Percentiles rank a stretch among this genome's conserved stretches.
phyloP scores from a whole-genome alignment of 2,113 vertebrate species.

The Alligator mississippiensis region DNA sequence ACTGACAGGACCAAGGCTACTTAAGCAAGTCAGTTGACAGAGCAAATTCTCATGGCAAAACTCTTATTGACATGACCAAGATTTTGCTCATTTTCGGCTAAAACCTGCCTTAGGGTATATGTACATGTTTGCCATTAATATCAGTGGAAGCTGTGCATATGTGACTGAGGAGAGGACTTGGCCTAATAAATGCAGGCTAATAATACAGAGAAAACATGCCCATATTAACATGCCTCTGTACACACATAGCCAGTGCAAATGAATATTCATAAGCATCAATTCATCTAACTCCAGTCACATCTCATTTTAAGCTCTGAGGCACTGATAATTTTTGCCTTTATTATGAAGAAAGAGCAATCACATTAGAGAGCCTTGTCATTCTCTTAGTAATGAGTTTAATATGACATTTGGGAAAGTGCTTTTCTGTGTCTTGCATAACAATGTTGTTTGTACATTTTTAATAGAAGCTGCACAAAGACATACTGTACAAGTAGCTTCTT shows the following conservation, averaged over 20 bases:
- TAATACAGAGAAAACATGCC: neutral
- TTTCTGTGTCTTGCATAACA: conserved; percentile 59
- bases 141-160: neutral
- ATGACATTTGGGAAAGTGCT: conserved; percentile 59
- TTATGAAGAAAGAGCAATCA: conserved; percentile 76
- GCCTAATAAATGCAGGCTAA: neutral
- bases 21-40: too few relatives aligned
- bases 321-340: conserved; percentile 71
- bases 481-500: conserved; percentile 18
- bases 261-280: conserved; percentile 69
- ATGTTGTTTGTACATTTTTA: conserved; percentile 74
- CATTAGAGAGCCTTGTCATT: conserved; percentile 65
- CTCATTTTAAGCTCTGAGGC: conserved; percentile 65
- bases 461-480: conserved; percentile 54
- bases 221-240: conserved; percentile 26
- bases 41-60: neutral
- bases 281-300: conserved; percentile 67
- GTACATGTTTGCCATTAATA: neutral
- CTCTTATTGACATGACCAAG: neutral
- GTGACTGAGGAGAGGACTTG: neutral
- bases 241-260: conserved; percentile 14
- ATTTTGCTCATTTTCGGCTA: neutral
- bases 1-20: too few relatives aligned
- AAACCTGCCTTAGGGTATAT: neutral
- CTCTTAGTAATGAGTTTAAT: conserved; percentile 68